Conservation (phyloP, 2,797 vertebrate species). For the Rhabdophis nuchalis region DNA sequence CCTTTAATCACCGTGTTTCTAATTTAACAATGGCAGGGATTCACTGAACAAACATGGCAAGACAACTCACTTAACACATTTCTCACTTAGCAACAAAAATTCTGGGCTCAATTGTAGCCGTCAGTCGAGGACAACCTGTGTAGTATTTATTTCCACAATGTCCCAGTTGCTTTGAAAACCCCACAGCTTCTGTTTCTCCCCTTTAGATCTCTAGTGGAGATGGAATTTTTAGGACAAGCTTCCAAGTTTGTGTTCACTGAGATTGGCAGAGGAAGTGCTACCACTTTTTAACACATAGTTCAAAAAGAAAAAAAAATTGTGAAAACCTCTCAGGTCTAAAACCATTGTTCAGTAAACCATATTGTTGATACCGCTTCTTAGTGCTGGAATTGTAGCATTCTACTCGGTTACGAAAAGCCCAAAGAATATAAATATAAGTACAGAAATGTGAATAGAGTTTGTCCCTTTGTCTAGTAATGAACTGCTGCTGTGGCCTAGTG, state of each 20-base stretch:
- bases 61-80: neutral
- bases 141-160: neutral
- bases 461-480: neutral
- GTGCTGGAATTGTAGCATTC: neutral
- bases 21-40: neutral
- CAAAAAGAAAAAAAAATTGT: neutral
- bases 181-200: neutral
- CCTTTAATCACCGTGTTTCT: neutral
- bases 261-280: neutral
- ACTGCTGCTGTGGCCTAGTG: no score
- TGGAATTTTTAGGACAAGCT: neutral
- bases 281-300: neutral
- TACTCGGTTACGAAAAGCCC: neutral
- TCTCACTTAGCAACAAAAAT: neutral
- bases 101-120: neutral
- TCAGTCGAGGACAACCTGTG: neutral
- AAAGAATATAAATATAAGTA: neutral
- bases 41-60: neutral
- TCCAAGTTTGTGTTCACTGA: neutral
- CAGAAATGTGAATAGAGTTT: neutral
- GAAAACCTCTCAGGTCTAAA: neutral
- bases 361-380: neutral
- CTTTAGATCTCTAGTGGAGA: neutral
- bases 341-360: neutral
- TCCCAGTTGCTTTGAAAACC: neutral